These are phyloP conservation scores for Microtus oregoni DNA, from an alignment of 2,113 vertebrate genomes.

Conservation along the genomic window DNA sequence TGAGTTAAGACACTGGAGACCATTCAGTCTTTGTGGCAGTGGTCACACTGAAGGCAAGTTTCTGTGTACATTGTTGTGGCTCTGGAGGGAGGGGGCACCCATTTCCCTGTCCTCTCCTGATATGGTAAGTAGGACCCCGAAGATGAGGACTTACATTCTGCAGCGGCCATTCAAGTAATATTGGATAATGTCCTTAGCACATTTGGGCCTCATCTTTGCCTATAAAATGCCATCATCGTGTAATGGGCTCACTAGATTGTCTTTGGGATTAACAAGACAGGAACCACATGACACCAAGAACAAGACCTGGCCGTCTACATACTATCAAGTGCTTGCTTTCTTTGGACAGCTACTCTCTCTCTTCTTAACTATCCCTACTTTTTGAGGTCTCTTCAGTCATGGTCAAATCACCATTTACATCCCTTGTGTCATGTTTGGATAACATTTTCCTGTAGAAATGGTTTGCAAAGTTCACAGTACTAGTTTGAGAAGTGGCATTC, in stretches of 20 bases:
- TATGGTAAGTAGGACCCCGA: not conserved
- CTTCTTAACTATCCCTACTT: not conserved
- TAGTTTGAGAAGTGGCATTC: not conserved
- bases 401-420: conserved; percentile 1
- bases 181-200: not conserved
- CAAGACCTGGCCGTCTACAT: not conserved
- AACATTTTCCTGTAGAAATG: not conserved
- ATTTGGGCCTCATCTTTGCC: not conserved
- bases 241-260: not conserved
- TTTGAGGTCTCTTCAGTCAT: not conserved
- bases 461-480: not conserved
- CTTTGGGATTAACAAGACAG: not conserved
- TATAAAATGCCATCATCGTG: not conserved
- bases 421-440: not conserved
- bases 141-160: not conserved
- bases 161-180: not conserved
- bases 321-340: not conserved
- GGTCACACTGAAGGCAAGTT: not conserved
- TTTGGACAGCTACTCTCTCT: not conserved
- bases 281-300: not conserved
- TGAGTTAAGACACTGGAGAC: not conserved
- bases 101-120: too few species aligned
- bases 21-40: not conserved
- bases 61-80: not conserved
- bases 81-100: not conserved